Evolutionary conservation across 2,113 vertebrate species (phyloP), one percentile per base, ranked within the genome.

Genomic region (Sinocyclocheilus anophthalmus): DNA sequence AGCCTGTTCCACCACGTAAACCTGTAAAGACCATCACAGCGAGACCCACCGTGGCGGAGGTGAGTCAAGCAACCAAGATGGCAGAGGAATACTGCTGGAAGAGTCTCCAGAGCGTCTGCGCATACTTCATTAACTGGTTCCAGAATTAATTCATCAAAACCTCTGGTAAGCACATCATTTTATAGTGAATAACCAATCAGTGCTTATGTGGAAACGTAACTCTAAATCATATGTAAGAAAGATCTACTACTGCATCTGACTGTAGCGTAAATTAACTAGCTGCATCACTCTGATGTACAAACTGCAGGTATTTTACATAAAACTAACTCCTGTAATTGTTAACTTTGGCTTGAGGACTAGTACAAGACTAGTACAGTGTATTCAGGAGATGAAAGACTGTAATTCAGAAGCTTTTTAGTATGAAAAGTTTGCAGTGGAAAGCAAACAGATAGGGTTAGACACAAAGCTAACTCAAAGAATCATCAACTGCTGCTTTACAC

Each of bases 61-160:
- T 90, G 0, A 91, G 92, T 84, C 91, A 87, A 0, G 92, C 95
- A 65, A 91, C 94, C 26, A 93, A 94, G 92, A n/a, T 96, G 11
- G 96, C 96, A 18, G 85, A 89, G 0, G 92, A 97, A 48, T 94
- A 96, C 84, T 97, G 96, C 91, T 97, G 96, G 96, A 94, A 94
- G 86, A 95, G 95, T 84, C 90, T 97, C 81, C 95, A 96, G 0
- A 93, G 90, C 10, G 65, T 96, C 90, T 97, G 96, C 87, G 89
- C 90, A 88, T 96, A 94, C 86, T 85, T 97, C 88, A 94, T 97
- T 81, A 90, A 93, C 90, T 94, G 94, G 93, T 96, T 96, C 85
- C 93, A 94, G 69, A 94, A 94, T 88, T 96, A 92, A 94, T 88
- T 95, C 92, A 94, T 90, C 76, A 0, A 0, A 33, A 4, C 13